Conservation (phyloP, 2,797 vertebrate genomes). For the Linurgus olivaceus region DNA sequence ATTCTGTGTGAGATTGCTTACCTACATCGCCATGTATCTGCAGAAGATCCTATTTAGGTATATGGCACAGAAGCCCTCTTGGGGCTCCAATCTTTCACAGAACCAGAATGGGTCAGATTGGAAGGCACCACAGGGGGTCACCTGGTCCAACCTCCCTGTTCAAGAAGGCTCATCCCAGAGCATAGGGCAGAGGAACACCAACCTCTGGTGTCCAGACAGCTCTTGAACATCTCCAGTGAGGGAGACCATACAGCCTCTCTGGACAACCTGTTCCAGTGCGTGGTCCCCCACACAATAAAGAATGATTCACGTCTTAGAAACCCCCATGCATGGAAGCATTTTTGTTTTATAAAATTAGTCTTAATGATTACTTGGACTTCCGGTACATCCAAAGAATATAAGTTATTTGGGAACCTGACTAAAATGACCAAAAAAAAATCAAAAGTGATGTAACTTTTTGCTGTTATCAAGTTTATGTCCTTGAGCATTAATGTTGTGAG, state of each 20-base stretch:
- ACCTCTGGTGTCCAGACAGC: not conserved
- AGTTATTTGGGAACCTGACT: not conserved
- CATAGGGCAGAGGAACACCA: not conserved
- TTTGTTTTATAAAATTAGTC: not conserved
- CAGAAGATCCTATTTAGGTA: not conserved
- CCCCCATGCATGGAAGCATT: not conserved
- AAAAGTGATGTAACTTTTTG: not conserved
- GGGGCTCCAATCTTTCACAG: not conserved
- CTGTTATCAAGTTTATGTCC: not conserved
- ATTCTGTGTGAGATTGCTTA: not conserved
- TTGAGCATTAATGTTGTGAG: not conserved
- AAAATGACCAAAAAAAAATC: not conserved
- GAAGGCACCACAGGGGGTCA: not conserved
- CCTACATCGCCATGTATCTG: not conserved
- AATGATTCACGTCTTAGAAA: not conserved
- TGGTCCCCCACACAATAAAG: not conserved
- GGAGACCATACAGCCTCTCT: not conserved
- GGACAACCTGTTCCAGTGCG: rapidly evolving
- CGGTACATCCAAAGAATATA: not conserved
- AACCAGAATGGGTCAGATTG: not conserved
- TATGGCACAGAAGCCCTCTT: not conserved
- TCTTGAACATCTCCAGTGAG: not conserved
- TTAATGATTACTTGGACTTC: not conserved
- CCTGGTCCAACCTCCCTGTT: not conserved
- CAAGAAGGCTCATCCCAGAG: not conserved